Evolutionary conservation across 2,113 vertebrate genomes (phyloP), one percentile per base, ranked within the genome.

Genomic region (Tyto alba): DNA sequence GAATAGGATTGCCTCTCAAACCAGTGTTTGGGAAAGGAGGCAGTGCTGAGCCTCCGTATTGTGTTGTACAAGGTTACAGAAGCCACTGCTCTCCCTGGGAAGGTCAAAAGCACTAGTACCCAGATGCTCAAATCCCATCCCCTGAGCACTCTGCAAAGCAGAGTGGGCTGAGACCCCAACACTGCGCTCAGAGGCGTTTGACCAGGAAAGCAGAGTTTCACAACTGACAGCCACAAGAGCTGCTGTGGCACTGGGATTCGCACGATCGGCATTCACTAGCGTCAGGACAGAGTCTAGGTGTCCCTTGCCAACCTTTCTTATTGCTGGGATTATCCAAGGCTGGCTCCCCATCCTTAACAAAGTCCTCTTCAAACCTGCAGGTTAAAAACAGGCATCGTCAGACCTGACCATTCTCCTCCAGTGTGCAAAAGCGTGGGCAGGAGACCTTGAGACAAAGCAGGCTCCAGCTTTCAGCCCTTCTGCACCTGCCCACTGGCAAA

Each of bases 301-400:
- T 94, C 87, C 76, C 91, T 93, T 97, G 83, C 97, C 96, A 95
- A 97, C 97, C 97, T 97, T 97, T 97, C 96, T 97, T 97, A 97
- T 83, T 97, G 92, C 95, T 96, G 93, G 92, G 95, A 95, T 96
- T 96, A 95, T 97, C 97, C 97, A 97, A 96, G 89, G 90, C 89
- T 97, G 94, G 82, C 95, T 97, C 96, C 87, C 96, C 97, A 97
- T 97, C 97, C 93, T 97, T 97, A 95, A 92, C 87, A 97, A 96
- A 97, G 95, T 96, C 95, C 93, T 97, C 96, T 94, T 97, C 97
- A 97, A 97, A 97, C 97, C 97, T 97, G 97, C 94, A 97, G 93
- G 93, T 95, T 93, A 96, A 97, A 96, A 96, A 97, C 87, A 95
- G 90, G 85, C 82, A 95, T 92, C 72, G 96, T 96, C 93, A 97